These are phyloP conservation scores for Phenganax subtilis DNA, from an alignment of 92 coral and sea anemone species.

Conservation along the genomic window DNA sequence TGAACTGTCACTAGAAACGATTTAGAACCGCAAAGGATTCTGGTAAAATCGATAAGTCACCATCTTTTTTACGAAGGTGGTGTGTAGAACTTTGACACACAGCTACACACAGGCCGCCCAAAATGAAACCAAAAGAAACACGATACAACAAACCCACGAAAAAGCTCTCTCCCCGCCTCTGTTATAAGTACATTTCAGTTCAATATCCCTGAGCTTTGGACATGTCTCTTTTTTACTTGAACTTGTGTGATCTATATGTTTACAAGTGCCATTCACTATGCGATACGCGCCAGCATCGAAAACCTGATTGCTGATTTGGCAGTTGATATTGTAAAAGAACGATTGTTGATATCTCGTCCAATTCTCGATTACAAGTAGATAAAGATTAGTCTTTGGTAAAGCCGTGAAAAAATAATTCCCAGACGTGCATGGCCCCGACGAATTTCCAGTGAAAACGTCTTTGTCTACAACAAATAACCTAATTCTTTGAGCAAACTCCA, in stretches of 20 bases:
- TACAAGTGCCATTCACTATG: conserved; percentile 96
- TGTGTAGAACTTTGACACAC: too few species aligned
- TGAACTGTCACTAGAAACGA: too few species aligned
- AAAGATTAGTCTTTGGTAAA: conserved; percentile 82
- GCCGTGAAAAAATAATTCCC: conserved; percentile 84
- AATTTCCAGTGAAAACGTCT: conserved; percentile 62
- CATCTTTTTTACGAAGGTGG: too few species aligned
- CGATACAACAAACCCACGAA: neutral
- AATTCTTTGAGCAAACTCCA: neutral
- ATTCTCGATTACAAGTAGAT: conserved; percentile 82
- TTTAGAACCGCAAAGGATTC: too few species aligned
- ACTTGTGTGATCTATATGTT: conserved; percentile 72
- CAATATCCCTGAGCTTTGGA: conserved; percentile 70
- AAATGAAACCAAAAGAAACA: neutral
- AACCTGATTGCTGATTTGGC: conserved; percentile 88
- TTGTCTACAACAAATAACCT: conserved; percentile 46
- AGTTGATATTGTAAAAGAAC: conserved; percentile 91
- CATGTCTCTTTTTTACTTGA: conserved; percentile 71
- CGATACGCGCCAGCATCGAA: conserved; percentile 98
- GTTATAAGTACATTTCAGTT: conserved; percentile 76
- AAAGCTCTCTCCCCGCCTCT: conserved; percentile 12
- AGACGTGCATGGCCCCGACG: conserved; percentile 81
- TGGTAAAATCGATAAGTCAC: too few species aligned
- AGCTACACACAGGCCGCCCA: neutral
- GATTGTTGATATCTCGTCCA: conserved; percentile 93